Percentiles rank a stretch among this genome's conserved stretches.
Conservation (phyloP, 2,797 vertebrate species). For the Scleropages formosus region DNA sequence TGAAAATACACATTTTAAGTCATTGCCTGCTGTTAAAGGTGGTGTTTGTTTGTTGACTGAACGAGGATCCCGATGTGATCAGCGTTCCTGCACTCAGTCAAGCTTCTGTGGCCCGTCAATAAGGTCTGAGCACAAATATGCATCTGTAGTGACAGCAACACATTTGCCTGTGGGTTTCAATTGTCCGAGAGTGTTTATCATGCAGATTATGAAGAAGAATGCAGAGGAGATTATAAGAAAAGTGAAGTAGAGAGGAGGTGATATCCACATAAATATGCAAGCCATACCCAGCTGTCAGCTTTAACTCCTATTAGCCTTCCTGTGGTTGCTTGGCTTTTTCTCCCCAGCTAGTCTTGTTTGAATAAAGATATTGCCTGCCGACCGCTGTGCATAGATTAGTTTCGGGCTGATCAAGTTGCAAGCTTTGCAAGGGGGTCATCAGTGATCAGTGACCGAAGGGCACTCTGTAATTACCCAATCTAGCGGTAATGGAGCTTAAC, state of each 20-base stretch:
- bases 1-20: no score
- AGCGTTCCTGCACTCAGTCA: constrained; percentile 14
- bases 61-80: constrained; percentile 1
- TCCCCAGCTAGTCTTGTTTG: constrained; percentile 42
- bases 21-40: neutral
- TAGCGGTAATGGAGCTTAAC: constrained; percentile 41
- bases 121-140: constrained; percentile 33
- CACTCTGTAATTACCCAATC: constrained; percentile 41
- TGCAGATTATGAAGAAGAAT: constrained; percentile 32
- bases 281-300: neutral
- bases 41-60: constrained; percentile 8
- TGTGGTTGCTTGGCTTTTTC: constrained; percentile 29
- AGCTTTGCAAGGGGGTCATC: constrained; percentile 34
- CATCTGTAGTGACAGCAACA: constrained; percentile 20
- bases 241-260: constrained; percentile 18
- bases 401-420: constrained; percentile 37
- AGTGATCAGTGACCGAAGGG: constrained; percentile 33
- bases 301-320: constrained; percentile 15
- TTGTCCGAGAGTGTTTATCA: constrained; percentile 30
- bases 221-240: constrained; percentile 31
- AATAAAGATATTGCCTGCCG: constrained; percentile 38
- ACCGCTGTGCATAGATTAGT: constrained; percentile 35
- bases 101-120: neutral
- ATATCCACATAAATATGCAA: constrained; percentile 21
- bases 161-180: constrained; percentile 18